These are phyloP conservation scores for Cotesia glomerata DNA, from an alignment of 1,140 invertebrate species.

Conservation along the genomic window DNA sequence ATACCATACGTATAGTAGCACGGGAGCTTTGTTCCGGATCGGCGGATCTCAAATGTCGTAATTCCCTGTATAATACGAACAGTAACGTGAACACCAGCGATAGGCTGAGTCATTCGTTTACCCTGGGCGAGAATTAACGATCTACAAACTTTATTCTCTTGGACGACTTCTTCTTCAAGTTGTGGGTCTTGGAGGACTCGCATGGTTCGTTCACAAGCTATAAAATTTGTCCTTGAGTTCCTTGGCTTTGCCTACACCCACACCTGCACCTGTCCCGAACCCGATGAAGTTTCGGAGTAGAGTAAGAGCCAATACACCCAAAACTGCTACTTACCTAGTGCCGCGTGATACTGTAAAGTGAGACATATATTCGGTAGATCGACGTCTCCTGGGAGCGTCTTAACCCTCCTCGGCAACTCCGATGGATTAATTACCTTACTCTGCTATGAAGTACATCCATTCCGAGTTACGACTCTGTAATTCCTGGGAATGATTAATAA, in stretches of 20 bases:
- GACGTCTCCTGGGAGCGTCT: constrained; percentile 31
- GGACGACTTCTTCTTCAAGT: no score
- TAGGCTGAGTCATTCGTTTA: constrained; percentile 24
- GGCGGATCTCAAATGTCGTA: constrained; percentile 21
- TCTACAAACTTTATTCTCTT: constrained; percentile 23
- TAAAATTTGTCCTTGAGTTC: constrained; percentile 24
- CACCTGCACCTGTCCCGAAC: no score
- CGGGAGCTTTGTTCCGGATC: constrained; percentile 5
- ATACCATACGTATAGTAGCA: no score
- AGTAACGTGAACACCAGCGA: neutral
- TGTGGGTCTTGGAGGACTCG: constrained; percentile 18
- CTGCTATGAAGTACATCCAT: constrained; percentile 18
- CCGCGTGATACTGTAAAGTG: constrained; percentile 1
- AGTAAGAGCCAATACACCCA: constrained; percentile 23
- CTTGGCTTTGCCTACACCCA: neutral
- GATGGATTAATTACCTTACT: constrained; percentile 31
- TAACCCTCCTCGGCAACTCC: constrained; percentile 17
- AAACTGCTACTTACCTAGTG: no score
- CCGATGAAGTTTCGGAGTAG: constrained; percentile 12
- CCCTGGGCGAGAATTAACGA: constrained; percentile 32
- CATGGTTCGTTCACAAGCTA: constrained; percentile 22
- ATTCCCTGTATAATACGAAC: neutral
- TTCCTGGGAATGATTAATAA: constrained; percentile 3
- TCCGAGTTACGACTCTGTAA: neutral
- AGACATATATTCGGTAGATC: constrained; percentile 32